Base-by-base conservation (phyloP, 2,888 invertebrate genomes). In the Drosophila greeni region DNA sequence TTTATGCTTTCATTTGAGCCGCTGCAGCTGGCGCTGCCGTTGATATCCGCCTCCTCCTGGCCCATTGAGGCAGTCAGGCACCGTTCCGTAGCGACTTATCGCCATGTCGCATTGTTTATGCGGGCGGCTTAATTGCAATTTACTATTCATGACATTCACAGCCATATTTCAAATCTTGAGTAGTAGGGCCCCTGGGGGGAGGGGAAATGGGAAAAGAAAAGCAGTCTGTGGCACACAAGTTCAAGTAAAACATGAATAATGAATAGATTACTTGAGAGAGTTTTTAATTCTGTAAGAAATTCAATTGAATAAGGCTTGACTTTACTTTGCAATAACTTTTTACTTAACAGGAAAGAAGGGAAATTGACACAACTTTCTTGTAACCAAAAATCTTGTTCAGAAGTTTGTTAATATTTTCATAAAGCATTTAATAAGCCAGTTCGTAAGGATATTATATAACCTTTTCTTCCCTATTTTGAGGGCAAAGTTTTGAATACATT, bases 1-100 rank as follows among this genome's bases (percentile, higher is more conserved):
- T 71, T 80, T 76, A 73, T 42, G 80, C 65, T 76, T 76, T 74
- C 70, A 72, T 73, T 73, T 74, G 36, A 60, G 40, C 16, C 67
- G 49, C 45, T 58, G 58, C 66, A 49, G 48, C 48, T 57, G 43
- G 39, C 39, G 57, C 57, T 51, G 59, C 59, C 57, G 31, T 60
- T 48, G 51, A 53, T 65, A 53, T 66, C 56, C 49, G 48, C 47
- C 49, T 43, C 60, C 45, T 43, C 62, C 43, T 49, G 67, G 60
- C 39, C 70, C 78, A 81, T 79, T 75, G 75, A 75, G 29, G 65
- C 55, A 26, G 54, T 62, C 72, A 47, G 39, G 18, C 37, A 18
- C 29, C 34, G 36, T 45, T 37, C 31, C 33, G 7, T 58, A 29
- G 31, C 43, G 33, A 24, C 62, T 51, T 54, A 39, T 60, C 47